Conservation (phyloP, 2,888 invertebrate genomes). For the Tenthredo notha region DNA sequence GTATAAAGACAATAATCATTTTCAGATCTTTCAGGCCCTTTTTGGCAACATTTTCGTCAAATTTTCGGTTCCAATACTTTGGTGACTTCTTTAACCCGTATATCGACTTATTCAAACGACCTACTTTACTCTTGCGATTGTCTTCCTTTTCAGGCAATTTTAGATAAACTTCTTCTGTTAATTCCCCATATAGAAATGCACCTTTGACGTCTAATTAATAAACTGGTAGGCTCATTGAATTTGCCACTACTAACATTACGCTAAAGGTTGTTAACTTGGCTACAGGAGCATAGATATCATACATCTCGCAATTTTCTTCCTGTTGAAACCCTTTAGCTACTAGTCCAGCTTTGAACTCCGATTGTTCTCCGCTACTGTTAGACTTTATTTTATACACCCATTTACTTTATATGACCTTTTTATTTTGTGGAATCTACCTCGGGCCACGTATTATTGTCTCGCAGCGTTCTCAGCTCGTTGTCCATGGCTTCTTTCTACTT, state of each 20-base stretch:
- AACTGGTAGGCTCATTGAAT: constrained; percentile 54
- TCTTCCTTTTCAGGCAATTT: not conserved
- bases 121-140: constrained; percentile 35
- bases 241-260: constrained; percentile 60
- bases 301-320: constrained; percentile 22
- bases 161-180: constrained; percentile 56
- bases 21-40: constrained; percentile 54
- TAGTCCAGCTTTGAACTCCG: not conserved
- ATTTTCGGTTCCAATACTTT: constrained; percentile 59
- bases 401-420: not conserved
- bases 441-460: constrained; percentile 44
- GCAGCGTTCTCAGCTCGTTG: constrained; percentile 31
- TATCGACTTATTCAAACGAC: constrained; percentile 56
- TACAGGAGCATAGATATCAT: constrained; percentile 62
- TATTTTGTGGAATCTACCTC: not conserved
- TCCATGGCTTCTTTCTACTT: constrained; percentile 53
- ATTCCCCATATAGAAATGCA: constrained; percentile 59
- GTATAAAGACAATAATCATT: constrained; percentile 57
- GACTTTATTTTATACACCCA: constrained; percentile 32
- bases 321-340: constrained; percentile 57
- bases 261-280: constrained; percentile 60
- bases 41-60: constrained; percentile 53
- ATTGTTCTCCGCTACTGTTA: not conserved
- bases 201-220: constrained; percentile 59
- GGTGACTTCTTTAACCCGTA: constrained; percentile 59